phyloP scores from a whole-genome alignment of 2,113 vertebrate genomes.

The Caranx ignobilis region DNA sequence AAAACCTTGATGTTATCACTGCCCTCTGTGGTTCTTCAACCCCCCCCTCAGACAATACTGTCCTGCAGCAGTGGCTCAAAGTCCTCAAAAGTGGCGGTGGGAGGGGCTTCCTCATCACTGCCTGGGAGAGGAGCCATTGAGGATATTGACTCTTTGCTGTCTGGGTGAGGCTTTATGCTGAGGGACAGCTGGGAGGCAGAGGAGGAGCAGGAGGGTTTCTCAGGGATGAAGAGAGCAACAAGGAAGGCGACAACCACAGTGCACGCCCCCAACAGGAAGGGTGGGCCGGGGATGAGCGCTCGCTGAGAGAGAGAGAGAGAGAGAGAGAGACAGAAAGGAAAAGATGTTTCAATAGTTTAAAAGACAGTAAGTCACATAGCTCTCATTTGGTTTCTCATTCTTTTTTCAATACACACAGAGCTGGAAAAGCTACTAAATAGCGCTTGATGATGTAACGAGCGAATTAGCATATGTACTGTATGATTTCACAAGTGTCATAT shows the following conservation, averaged over 20 bases:
- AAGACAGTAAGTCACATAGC: no score
- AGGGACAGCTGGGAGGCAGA: conserved; percentile 62
- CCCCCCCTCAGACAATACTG: conserved; percentile 87
- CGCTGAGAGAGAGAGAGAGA: conserved; percentile 73
- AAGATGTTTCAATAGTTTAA: background rate
- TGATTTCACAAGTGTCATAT: no score
- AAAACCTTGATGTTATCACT: background rate
- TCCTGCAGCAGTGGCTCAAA: conserved; percentile 93
- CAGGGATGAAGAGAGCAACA: conserved; percentile 95
- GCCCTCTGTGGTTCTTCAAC: background rate
- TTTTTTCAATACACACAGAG: no score
- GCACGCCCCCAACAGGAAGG: conserved; percentile 93
- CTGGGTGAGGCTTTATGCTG: conserved; percentile 78
- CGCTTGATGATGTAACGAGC: no score
- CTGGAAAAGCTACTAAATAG: no score
- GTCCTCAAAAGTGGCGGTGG: conserved; percentile 86
- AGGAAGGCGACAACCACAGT: conserved; percentile 92
- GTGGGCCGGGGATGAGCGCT: conserved; percentile 90
- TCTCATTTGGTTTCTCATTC: no score
- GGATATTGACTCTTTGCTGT: conserved; percentile 85
- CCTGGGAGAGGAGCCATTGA: conserved; percentile 82
- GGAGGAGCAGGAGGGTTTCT: conserved; percentile 74
- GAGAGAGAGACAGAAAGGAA: background rate
- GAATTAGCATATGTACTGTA: no score
- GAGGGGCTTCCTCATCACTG: conserved; percentile 88